Evolutionary conservation across 2,113 vertebrate species (phyloP).

Genomic region (Acrocephalus kingi): DNA sequence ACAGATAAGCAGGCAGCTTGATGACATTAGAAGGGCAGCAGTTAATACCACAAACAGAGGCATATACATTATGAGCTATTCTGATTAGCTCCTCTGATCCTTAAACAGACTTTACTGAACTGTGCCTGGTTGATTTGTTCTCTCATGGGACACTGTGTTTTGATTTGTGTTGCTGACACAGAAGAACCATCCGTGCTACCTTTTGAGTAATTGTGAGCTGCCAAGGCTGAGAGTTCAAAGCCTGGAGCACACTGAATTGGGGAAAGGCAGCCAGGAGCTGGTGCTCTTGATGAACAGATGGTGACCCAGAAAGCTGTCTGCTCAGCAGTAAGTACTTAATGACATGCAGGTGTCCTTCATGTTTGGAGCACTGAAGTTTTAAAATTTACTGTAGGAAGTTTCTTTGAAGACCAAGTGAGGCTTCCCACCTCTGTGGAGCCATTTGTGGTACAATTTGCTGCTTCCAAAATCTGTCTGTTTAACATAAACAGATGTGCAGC

Average conservation of each 20-base stretch:
- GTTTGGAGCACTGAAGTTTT: neutral
- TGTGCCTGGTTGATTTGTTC: neutral
- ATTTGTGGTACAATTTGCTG: neutral
- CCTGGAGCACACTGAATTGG: neutral
- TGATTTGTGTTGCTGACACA: neutral
- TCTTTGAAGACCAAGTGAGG: slow-evolving; percentile 44
- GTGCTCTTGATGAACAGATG: slow-evolving; percentile 53
- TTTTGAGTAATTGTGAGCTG: neutral
- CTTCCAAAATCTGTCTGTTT: neutral
- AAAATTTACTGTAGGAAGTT: neutral
- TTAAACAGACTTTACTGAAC: neutral
- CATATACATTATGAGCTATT: neutral
- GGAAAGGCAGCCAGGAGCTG: neutral
- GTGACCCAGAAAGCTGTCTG: slow-evolving; percentile 60
- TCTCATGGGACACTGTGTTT: neutral
- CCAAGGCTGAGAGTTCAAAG: slow-evolving; percentile 8
- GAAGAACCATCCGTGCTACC: neutral
- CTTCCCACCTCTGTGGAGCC: neutral
- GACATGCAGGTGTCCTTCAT: slow-evolving; percentile 57
- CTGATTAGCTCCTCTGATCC: neutral
- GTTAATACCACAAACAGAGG: neutral
- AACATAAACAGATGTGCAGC: slow-evolving; percentile 10
- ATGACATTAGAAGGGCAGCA: neutral
- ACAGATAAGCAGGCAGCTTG: neutral
- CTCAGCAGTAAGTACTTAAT: slow-evolving; percentile 59